Conservation (phyloP, 2,797 vertebrate species). For the Coendou prehensilis region DNA sequence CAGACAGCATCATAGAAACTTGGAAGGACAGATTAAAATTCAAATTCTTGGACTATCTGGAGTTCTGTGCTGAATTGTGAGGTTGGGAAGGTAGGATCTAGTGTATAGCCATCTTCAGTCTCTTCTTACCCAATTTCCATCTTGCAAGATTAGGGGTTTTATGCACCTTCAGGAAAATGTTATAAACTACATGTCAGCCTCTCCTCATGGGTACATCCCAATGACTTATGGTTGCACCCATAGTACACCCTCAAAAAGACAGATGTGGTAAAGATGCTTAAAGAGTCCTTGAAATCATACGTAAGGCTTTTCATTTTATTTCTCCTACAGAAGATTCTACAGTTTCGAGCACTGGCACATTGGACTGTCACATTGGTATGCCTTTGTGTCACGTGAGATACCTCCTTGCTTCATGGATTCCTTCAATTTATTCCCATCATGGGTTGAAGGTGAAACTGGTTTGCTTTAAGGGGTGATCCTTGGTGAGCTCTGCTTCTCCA, state of each 20-base stretch:
- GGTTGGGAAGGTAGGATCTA: neutral
- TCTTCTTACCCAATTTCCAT: neutral
- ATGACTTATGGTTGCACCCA: neutral
- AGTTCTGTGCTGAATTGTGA: neutral
- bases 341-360: neutral
- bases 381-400: neutral
- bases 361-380: neutral
- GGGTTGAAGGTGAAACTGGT: neutral
- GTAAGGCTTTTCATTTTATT: neutral
- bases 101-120: neutral
- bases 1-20: neutral
- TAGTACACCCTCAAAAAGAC: neutral
- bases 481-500: neutral
- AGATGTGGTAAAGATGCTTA: neutral
- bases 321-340: neutral
- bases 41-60: neutral
- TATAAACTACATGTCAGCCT: neutral
- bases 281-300: neutral
- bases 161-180: neutral
- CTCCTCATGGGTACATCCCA: neutral
- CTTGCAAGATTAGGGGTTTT: neutral
- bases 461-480: neutral
- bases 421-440: fast-evolving
- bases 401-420: neutral
- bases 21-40: neutral